Evolutionary conservation across 1,140 invertebrate species (phyloP).

Genomic region (Glomeris maerens): DNA sequence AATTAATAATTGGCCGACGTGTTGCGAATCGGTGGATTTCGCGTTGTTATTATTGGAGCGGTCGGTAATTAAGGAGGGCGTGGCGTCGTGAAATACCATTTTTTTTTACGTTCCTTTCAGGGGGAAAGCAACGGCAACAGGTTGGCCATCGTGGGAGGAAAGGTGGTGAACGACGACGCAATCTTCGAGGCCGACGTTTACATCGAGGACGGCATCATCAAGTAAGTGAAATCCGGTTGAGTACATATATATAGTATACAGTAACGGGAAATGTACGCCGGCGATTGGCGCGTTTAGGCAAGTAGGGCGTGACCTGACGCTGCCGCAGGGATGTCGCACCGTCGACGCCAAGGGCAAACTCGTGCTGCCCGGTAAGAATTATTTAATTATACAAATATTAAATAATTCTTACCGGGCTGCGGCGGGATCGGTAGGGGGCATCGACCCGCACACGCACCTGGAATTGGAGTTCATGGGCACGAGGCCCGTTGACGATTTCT

Average conservation of each 20-base stretch:
- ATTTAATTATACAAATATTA: too few species aligned
- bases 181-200: constrained; percentile 77
- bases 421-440: too few species aligned
- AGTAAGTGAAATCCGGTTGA: constrained; percentile 48
- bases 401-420: too few species aligned
- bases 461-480: constrained; percentile 76
- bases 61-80: too few species aligned
- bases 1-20: too few species aligned
- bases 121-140: too few species aligned
- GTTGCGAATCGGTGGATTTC: too few species aligned
- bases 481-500: constrained; percentile 69
- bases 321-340: constrained; percentile 56
- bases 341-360: constrained; percentile 68
- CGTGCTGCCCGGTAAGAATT: constrained; percentile 57
- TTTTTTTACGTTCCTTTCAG: too few species aligned
- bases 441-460: constrained; percentile 79
- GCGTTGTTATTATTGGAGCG: too few species aligned
- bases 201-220: constrained; percentile 88
- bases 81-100: too few species aligned
- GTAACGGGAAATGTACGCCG: constrained; percentile 15
- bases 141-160: constrained; percentile 93
- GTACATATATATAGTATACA: not conserved
- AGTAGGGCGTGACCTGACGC: constrained; percentile 58
- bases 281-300: constrained; percentile 36
- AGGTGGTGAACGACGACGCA: constrained; percentile 88